phyloP scores from a whole-genome alignment of 2,113 vertebrate genomes.

The Empidonax traillii region DNA sequence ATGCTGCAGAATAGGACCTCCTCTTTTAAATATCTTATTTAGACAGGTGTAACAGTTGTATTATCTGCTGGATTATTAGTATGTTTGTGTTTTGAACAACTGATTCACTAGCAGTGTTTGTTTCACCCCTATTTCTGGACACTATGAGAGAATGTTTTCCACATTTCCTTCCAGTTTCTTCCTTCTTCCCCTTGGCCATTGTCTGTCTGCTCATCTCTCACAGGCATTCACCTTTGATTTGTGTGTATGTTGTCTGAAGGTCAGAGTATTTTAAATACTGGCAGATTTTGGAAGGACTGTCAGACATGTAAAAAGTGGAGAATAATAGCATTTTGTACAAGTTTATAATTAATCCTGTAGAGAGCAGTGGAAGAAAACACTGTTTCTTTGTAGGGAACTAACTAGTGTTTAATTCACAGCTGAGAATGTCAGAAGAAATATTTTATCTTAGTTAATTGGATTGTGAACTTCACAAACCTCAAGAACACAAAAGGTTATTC shows the following conservation, averaged over 20 bases:
- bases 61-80: background rate
- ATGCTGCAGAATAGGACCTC: background rate
- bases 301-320: background rate
- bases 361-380: background rate
- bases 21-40: background rate
- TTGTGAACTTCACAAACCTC: background rate
- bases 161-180: background rate
- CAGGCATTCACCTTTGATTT: background rate
- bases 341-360: background rate
- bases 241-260: background rate
- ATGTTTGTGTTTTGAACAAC: background rate
- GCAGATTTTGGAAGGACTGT: background rate
- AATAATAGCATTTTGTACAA: background rate
- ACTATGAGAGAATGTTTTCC: background rate
- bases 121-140: fast-evolving
- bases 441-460: background rate
- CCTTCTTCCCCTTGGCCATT: background rate
- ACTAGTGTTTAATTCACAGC: background rate
- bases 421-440: background rate
- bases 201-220: background rate
- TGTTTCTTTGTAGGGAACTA: background rate
- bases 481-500: background rate
- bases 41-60: background rate
- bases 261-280: background rate
- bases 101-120: background rate